Evolutionary conservation across 2,113 vertebrate genomes (phyloP).

Genomic region (Pampusana beccarii): DNA sequence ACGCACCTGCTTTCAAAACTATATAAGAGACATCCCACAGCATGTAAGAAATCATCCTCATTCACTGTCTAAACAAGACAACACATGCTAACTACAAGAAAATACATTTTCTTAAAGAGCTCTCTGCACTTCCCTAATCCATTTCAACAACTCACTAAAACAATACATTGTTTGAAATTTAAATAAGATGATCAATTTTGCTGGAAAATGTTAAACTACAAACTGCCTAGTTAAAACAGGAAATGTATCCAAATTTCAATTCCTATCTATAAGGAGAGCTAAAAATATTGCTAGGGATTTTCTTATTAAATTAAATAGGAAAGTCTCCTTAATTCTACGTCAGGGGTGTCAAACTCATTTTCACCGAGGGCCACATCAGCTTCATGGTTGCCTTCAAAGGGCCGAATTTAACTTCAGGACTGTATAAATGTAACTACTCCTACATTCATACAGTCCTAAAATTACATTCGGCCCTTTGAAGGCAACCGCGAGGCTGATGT

Average conservation of each 20-base stretch:
- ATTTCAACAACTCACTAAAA: background rate
- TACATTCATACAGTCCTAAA: too few species aligned
- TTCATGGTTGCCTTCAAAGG: too few species aligned
- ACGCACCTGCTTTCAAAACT: background rate
- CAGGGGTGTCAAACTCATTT: too few species aligned
- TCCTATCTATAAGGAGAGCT: background rate
- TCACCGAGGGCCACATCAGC: too few species aligned
- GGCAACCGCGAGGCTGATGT: too few species aligned
- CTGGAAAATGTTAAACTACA: background rate
- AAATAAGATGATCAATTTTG: background rate
- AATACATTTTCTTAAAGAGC: background rate
- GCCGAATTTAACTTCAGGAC: too few species aligned
- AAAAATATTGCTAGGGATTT: background rate
- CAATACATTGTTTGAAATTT: background rate
- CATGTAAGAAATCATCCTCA: background rate
- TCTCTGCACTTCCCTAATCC: background rate
- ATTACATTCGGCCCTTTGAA: too few species aligned
- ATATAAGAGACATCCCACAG: background rate
- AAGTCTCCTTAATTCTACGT: background rate
- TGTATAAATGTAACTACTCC: too few species aligned
- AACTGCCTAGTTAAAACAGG: background rate
- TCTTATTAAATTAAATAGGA: background rate
- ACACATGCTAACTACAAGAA: background rate
- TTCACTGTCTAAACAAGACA: background rate
- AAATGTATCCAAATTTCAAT: background rate